Evolutionary conservation across 2,113 vertebrate species (phyloP), one percentile per base, ranked within the genome.

Genomic region (Dinomys branickii): DNA sequence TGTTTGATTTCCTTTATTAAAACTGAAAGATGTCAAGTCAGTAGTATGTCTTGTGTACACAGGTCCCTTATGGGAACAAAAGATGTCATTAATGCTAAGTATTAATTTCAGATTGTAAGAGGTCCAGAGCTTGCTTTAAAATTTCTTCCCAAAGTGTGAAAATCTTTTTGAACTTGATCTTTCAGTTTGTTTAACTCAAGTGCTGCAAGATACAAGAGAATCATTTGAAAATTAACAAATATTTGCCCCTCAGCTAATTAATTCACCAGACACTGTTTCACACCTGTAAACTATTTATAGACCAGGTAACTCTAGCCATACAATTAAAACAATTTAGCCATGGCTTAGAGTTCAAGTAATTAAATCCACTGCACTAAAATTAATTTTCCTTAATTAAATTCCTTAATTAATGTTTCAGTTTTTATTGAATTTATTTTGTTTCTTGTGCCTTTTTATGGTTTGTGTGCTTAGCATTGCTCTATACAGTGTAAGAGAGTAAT

Each of bases 181-280:
- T 59, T 83, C 35, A 28, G 54, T 94, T 65, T n/a, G 9, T 77
- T 63, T 90, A 73, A 59, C 82, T 89, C 77, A 95, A 12, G 13
- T 90, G 38, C 50, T 59, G 12, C 44, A 35, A 58, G 65, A 56
- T 63, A 80, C 5, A 81, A 94, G 81, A 91, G 35, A 81, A 88
- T 58, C 67, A 73, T 73, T 90, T 96, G 41, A n/a, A 96, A 88
- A 94, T 73, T 94, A 94, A 92, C 85, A 95, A 78, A 94, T 83
- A 88, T 28, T 84, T 95, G 14, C 38, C 35, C 63, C 8, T 47
- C 84, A 82, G 38, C 56, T 86, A 83, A 81, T 82, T 96, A 85
- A 90, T 85, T 94, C 94, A 56, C 54, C 52, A 84, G 44, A 38
- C 28, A 94, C 4, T 16, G 14, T 91, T 94, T 87, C 52, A 95